Evolutionary conservation across 2,797 vertebrate genomes (phyloP), one percentile per base, ranked within the genome.

Genomic region (Thaleichthys pacificus): DNA sequence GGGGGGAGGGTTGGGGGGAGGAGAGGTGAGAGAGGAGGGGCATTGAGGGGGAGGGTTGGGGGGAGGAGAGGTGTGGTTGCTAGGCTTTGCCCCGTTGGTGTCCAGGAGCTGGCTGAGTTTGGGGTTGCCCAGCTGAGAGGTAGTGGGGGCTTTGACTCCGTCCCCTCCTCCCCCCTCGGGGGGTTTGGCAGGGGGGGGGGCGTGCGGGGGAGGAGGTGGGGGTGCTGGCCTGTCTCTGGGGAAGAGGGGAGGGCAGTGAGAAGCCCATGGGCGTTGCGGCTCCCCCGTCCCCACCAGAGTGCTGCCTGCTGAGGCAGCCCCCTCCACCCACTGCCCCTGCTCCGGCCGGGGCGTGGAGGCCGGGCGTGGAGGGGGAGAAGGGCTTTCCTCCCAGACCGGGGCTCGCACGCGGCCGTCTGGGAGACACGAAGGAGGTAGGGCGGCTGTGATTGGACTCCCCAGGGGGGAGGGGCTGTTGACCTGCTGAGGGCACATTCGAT

Each of bases 401-500:
- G 87, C 94, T 95, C 76, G 92, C 93, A 73, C 93, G 94, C 68
- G 93, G 93, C 87, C 94, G 94, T 89, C 95, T 93, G 14, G 96
- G 95, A 5, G 96, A 95, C 93, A 96, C 94, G 87, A 98, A 97
- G 71, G 95, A 97, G 74, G 96, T 92, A 77, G 95, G 88, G 95
- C 87, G 58, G 95, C 91, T 85, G 94, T 94, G 78, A 92, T 90
- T 65, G 96, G 94, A 80, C 95, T 95, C 82, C 91, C 93, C 90
- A 97, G 85, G 73, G 96, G 93, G 68, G 96, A 95, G 61, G 91
- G 91, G 76, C 91, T 90, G 82, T 78, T 91, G 82, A 89, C 88
- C 86, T 93, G 94, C 81, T 93, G 95, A 81, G 92, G 85, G 57
- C 93, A 94, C 32, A 95, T 92, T 84, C 93, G 95, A 85, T 85